Evolutionary conservation across 1,140 invertebrate species (phyloP).

Genomic region (Cotesia chilonis): DNA sequence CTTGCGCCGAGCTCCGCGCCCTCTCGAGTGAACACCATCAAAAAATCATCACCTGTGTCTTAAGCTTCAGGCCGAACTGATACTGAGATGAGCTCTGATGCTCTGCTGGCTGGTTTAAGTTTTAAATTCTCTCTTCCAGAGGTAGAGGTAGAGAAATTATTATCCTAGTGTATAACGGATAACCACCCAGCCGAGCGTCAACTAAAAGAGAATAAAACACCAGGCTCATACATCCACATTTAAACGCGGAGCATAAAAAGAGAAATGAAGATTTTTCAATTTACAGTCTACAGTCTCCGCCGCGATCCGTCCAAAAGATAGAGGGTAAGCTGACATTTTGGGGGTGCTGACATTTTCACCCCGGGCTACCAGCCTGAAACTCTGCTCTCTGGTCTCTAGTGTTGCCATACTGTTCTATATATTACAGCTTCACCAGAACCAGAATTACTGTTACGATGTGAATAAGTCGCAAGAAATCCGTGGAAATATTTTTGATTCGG

Average conservation of each 20-base stretch:
- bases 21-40: constrained; percentile 7
- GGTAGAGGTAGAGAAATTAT: not conserved
- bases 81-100: not conserved
- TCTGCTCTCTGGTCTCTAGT: constrained; percentile 4
- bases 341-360: constrained; percentile 60
- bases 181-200: no score
- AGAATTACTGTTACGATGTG: no score
- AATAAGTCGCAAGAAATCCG: no score
- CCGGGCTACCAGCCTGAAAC: constrained; percentile 53
- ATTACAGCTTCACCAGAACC: no score
- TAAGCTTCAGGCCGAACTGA: not conserved
- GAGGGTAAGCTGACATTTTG: constrained; percentile 25
- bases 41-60: constrained; percentile 32
- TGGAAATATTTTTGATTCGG: no score
- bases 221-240: not conserved
- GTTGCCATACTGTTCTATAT: no score
- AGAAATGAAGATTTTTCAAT: constrained; percentile 32
- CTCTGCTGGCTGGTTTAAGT: not conserved
- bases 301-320: constrained; percentile 10
- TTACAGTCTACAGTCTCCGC: not conserved
- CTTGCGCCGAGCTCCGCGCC: not conserved
- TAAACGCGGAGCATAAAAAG: not conserved
- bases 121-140: not conserved
- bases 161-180: not conserved
- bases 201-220: no score